A percentile compares a stretch with the other conserved stretches of the same genome.
These are phyloP conservation scores for Typhlichthys subterraneus DNA, from an alignment of 2,797 vertebrate species.

Conservation along the genomic window DNA sequence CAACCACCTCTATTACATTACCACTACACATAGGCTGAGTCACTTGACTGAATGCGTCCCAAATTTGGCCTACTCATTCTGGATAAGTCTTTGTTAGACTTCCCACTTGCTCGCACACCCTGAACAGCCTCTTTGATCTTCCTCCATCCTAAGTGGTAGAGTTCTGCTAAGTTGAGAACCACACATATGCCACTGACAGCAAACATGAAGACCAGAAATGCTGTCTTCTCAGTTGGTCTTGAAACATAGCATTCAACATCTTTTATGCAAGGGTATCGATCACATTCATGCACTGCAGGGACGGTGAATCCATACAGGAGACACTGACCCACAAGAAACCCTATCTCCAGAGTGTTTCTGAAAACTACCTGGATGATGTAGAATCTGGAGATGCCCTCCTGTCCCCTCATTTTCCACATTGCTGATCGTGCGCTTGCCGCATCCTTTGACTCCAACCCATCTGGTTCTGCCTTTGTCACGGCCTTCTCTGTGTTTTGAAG, in stretches of 20 bases:
- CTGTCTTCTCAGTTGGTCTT: conserved; percentile 91
- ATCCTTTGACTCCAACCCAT: conserved; percentile 89
- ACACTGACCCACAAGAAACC: conserved; percentile 91
- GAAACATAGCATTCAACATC: conserved; percentile 94
- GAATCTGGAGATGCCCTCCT: conserved; percentile 93
- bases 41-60: conserved; percentile 92
- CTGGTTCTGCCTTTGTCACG: conserved; percentile 86
- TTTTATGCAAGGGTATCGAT: conserved; percentile 92
- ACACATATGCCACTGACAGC: conserved; percentile 92
- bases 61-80: conserved; percentile 92
- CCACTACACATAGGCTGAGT: conserved; percentile 88
- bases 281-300: conserved; percentile 88
- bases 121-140: conserved; percentile 92
- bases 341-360: conserved; percentile 90
- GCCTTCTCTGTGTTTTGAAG: conserved; percentile 91
- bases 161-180: conserved; percentile 90
- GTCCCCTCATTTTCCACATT: conserved; percentile 88
- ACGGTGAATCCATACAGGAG: conserved; percentile 92
- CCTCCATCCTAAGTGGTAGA: conserved; percentile 92
- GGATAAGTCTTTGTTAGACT: conserved; percentile 91
- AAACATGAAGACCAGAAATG: conserved; percentile 94
- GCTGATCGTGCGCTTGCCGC: conserved; percentile 77
- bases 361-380: conserved; percentile 95
- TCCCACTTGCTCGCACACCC: conserved; percentile 89
- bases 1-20: neutral